Evolutionary conservation across 1,140 invertebrate species (phyloP), one percentile per base, ranked within the genome.

Genomic region (Drosophila bipectinata): DNA sequence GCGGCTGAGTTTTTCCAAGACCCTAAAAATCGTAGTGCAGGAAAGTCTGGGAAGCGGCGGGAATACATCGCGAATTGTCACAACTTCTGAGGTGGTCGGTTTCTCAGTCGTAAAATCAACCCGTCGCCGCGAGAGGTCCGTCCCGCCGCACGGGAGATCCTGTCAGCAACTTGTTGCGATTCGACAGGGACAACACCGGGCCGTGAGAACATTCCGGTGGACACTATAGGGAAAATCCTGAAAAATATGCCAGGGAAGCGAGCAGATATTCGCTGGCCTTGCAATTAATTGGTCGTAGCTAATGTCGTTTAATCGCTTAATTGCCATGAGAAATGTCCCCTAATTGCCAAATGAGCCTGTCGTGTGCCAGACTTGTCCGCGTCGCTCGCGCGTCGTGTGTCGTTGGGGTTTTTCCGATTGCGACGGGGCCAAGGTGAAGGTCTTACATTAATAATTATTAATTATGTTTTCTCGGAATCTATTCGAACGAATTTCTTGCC

Each of bases 21-120:
- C 47, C 48, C 52, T 47, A 73, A 63, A 73, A 73, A 56, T 56
- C 69, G 14, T 53, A 69, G 66, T 69, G 66, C 49, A 60, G 32
- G 32, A 48, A 48, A 26, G 54, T 6, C 30, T 56, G 41, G 49
- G 26, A 64, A 60, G 69, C 45, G 44, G 26, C 26, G 51, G 30
- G 24, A 60, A 60, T 60, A 32, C 14, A 48, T 49, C 6, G 57
- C 37, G 18, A 64, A 62, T 44, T 44, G 41, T 4, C 67, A 49
- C 68, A 81, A 81, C 81, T 87, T 87, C 81, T 87, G 81, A 81
- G 81, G 82, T 84, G 81, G 81, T 84, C 81, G 81, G 81, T 84
- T 87, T 81, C 32, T 53, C 58, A 53, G 72, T 44, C 81, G 80
- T 84, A 85, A 85, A 84, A 73, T 56, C 12, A 60, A 14, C 47